A percentile compares a stretch with the other conserved stretches of the same genome.
phyloP scores from a whole-genome alignment of 2,888 invertebrate genomes.

The Hartigia nigra region DNA sequence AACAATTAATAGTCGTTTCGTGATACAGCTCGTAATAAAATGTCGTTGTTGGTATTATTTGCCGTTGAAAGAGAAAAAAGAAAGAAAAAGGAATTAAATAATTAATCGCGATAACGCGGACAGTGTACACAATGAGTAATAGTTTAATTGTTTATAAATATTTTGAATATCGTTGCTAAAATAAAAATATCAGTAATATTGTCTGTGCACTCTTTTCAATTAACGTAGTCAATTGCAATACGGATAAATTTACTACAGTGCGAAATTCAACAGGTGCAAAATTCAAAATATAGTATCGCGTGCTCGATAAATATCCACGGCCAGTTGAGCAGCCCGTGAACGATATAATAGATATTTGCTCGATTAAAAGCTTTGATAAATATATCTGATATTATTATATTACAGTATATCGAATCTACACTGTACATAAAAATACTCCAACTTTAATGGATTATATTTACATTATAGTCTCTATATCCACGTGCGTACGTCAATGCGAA shows the following conservation, averaged over 20 bases:
- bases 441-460: background rate
- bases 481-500: background rate
- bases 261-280: background rate
- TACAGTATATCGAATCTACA: background rate
- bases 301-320: background rate
- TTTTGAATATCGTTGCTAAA: no score
- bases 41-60: no score
- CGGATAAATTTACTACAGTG: background rate
- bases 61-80: no score
- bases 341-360: background rate
- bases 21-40: background rate
- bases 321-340: background rate
- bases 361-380: background rate
- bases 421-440: background rate
- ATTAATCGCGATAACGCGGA: no score
- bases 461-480: background rate
- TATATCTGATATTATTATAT: background rate
- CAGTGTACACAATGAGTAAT: no score
- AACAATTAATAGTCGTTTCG: background rate
- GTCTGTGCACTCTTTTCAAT: background rate
- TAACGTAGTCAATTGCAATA: background rate
- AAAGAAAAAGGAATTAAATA: no score
- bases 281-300: background rate
- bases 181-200: no score
- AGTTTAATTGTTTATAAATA: no score